Conservation (phyloP, 1,140 invertebrate species). For the Nephotettix cincticeps region DNA sequence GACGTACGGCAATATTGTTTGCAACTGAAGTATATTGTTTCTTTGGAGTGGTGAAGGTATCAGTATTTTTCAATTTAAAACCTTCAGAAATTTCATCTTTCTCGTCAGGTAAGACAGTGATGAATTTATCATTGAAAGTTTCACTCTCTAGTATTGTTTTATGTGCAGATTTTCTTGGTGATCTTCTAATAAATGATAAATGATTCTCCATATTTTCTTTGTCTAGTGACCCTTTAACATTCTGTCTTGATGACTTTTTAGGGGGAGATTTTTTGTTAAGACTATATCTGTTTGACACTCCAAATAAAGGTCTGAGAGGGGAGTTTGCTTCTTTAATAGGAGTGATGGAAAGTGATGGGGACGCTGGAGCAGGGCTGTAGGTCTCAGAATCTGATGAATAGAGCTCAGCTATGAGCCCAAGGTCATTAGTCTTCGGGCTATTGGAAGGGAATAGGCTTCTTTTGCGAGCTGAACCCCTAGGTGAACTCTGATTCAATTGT, state of each 20-base stretch:
- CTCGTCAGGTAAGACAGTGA: not conserved
- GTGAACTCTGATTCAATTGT: not conserved
- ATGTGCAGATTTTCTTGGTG: not conserved
- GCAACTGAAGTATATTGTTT: not conserved
- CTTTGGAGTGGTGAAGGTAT: slow-evolving; percentile 1
- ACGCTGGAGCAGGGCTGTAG: slow-evolving; percentile 10
- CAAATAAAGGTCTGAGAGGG: not conserved
- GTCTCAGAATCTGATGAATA: not conserved
- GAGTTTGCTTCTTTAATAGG: not conserved
- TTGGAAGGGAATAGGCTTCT: slow-evolving; percentile 1
- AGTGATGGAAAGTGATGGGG: not conserved
- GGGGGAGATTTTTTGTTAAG: not conserved
- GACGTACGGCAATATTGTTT: not conserved
- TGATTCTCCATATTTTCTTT: not conserved
- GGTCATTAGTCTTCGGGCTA: slow-evolving; percentile 7
- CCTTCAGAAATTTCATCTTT: not conserved
- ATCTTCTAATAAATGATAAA: not conserved
- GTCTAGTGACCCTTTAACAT: not conserved
- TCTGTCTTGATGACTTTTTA: not conserved
- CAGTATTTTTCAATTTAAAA: not conserved
- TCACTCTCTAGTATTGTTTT: not conserved
- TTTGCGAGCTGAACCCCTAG: not conserved
- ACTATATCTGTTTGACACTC: not conserved
- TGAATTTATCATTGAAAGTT: not conserved
- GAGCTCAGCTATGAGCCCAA: not conserved